These are phyloP conservation scores for Paracyclopina nana DNA, from an alignment of 1,140 invertebrate genomes.

Conservation along the genomic window DNA sequence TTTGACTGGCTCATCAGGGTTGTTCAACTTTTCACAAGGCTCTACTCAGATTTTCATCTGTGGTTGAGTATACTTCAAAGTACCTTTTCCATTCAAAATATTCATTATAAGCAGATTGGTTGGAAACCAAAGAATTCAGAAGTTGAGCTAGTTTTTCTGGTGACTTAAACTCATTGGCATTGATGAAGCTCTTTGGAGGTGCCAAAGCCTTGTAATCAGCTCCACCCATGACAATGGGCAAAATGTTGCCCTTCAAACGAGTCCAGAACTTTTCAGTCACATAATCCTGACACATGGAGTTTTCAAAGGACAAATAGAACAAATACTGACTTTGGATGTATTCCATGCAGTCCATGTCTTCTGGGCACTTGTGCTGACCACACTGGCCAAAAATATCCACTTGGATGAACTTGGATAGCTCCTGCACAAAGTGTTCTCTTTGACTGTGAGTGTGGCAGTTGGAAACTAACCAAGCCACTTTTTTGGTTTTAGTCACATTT, in stretches of 20 bases:
- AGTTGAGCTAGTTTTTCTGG: constrained; percentile 32
- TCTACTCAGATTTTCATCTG: not conserved
- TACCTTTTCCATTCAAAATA: constrained; percentile 23
- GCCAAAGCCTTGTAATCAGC: constrained; percentile 33
- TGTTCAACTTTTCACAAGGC: not conserved
- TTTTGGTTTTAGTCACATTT: constrained; percentile 19
- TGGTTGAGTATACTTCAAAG: not conserved
- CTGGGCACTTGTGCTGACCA: constrained; percentile 20
- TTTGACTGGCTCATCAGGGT: not conserved
- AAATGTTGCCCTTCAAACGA: constrained; percentile 26
- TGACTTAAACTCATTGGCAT: constrained; percentile 24
- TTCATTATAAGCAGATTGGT: constrained; percentile 21
- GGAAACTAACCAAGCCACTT: constrained; percentile 32
- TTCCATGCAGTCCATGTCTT: not conserved
- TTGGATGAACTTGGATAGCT: constrained; percentile 28
- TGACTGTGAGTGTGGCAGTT: constrained; percentile 30
- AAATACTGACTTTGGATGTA: constrained; percentile 23
- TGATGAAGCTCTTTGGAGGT: constrained; percentile 41
- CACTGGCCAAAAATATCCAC: constrained; percentile 37
- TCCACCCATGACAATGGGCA: constrained; percentile 47
- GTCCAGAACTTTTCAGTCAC: constrained; percentile 26
- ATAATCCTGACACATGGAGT: constrained; percentile 27
- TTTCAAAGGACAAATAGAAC: constrained; percentile 33
- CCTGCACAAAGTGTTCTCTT: constrained; percentile 28
- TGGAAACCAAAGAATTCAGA: constrained; percentile 29